Conservation (phyloP, 2,888 invertebrate genomes). For the Bedellia somnulentella region DNA sequence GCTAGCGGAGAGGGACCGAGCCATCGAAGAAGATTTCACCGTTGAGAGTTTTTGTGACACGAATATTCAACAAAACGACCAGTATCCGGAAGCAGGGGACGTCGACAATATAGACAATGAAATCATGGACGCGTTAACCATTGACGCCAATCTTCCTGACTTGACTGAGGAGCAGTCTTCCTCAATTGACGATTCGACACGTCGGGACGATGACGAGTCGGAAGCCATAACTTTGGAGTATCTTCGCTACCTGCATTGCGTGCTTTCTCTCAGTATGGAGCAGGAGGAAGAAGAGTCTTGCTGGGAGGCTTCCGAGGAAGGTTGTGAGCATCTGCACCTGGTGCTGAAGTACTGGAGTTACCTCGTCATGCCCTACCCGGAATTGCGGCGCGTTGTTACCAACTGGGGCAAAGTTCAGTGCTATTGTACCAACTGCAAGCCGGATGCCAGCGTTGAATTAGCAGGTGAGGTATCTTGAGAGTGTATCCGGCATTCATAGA, state of each 20-base stretch:
- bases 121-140: conserved; percentile 34
- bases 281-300: conserved; percentile 24
- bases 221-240: conserved; percentile 29
- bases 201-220: conserved; percentile 30
- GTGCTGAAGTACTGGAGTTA: conserved; percentile 43
- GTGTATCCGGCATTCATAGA: neutral
- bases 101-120: conserved; percentile 28
- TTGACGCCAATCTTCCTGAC: conserved; percentile 40
- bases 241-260: conserved; percentile 29
- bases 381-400: conserved; percentile 31
- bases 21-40: conserved; percentile 9
- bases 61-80: conserved; percentile 44
- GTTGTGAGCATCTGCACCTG: conserved; percentile 36
- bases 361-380: conserved; percentile 31
- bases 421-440: conserved; percentile 32
- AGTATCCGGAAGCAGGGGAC: conserved; percentile 28
- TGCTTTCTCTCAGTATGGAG: conserved; percentile 28
- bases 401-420: conserved; percentile 36
- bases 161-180: conserved; percentile 40
- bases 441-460: conserved; percentile 22
- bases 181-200: conserved; percentile 37
- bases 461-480: conserved; percentile 20
- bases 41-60: conserved; percentile 29
- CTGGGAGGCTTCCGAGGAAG: conserved; percentile 30
- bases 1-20: conserved; percentile 17